These are phyloP conservation scores for Drosophila affinis DNA, from an alignment of 2,888 invertebrate species.

Conservation along the genomic window DNA sequence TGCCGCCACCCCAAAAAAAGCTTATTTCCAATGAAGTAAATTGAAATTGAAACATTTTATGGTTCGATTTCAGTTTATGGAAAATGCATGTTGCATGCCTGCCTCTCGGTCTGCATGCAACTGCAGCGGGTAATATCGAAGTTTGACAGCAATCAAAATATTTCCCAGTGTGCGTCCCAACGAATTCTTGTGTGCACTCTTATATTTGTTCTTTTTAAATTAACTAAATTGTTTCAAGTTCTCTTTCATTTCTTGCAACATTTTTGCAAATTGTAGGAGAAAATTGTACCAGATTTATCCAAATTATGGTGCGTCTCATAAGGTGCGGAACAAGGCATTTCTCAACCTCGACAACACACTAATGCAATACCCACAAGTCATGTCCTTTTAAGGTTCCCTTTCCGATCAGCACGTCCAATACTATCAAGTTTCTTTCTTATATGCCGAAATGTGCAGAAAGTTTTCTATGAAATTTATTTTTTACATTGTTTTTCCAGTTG, in stretches of 20 bases:
- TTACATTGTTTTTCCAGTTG: slow-evolving; percentile 71
- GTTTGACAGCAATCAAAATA: slow-evolving; percentile 63
- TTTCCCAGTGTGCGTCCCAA: slow-evolving; percentile 17
- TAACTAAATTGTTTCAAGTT: too few species aligned
- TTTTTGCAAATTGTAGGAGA: too few species aligned
- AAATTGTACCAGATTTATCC: neutral
- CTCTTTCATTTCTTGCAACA: too few species aligned
- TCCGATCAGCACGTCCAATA: neutral
- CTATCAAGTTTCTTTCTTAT: slow-evolving; percentile 10
- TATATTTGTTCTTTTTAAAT: slow-evolving; percentile 51
- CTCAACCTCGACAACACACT: too few species aligned
- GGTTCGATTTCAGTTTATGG: slow-evolving; percentile 56
- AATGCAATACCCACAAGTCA: neutral
- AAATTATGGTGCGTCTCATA: too few species aligned
- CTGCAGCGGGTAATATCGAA: slow-evolving; percentile 60
- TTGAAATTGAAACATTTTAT: slow-evolving; percentile 45
- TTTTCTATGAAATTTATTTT: slow-evolving; percentile 73
- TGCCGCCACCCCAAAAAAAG: slow-evolving; percentile 36
- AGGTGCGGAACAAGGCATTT: too few species aligned
- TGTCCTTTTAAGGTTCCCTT: neutral
- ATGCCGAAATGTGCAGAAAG: slow-evolving; percentile 58
- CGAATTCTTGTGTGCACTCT: slow-evolving; percentile 43
- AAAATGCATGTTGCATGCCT: slow-evolving; percentile 68
- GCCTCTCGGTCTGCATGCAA: slow-evolving; percentile 40
- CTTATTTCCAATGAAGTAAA: slow-evolving; percentile 71